phyloP scores from a whole-genome alignment of 92 coral and sea anemone species.

The Pocillopora grandis region DNA sequence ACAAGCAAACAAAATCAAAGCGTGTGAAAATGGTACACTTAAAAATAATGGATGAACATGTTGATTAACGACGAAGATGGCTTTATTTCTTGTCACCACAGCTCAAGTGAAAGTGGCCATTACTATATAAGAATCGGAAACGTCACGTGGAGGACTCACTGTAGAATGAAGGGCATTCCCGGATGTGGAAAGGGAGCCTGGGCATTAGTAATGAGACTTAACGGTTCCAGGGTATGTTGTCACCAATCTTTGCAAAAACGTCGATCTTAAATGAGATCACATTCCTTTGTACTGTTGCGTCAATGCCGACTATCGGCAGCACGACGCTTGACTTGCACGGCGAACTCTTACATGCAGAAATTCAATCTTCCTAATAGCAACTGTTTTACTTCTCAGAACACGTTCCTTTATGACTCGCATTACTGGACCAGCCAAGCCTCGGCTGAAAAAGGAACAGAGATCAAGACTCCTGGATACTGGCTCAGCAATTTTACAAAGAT shows the following conservation, averaged over 20 bases:
- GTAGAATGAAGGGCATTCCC: constrained; percentile 15
- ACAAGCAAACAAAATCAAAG: too few species aligned
- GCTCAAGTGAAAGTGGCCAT: not conserved
- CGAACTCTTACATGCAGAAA: too few species aligned
- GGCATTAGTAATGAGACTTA: constrained; percentile 19
- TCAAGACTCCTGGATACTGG: constrained; percentile 17
- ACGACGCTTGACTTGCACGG: too few species aligned
- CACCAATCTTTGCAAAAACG: not conserved
- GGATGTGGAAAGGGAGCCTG: constrained; percentile 28
- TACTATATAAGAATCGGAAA: constrained; percentile 10
- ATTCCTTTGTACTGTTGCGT: not conserved
- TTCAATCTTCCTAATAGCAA: not conserved
- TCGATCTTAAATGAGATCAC: not conserved
- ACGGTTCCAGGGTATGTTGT: constrained; percentile 10
- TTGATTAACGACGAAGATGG: too few species aligned
- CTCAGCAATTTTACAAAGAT: constrained; percentile 3
- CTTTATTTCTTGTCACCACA: not conserved
- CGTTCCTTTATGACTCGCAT: not conserved
- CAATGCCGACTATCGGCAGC: too few species aligned
- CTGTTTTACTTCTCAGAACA: not conserved
- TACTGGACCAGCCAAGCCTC: not conserved
- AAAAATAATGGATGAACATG: too few species aligned
- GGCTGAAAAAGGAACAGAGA: not conserved
- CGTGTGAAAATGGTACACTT: too few species aligned
- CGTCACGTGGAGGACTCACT: not conserved